phyloP scores from a whole-genome alignment of 2,888 invertebrate species.

The Timema cristinae region DNA sequence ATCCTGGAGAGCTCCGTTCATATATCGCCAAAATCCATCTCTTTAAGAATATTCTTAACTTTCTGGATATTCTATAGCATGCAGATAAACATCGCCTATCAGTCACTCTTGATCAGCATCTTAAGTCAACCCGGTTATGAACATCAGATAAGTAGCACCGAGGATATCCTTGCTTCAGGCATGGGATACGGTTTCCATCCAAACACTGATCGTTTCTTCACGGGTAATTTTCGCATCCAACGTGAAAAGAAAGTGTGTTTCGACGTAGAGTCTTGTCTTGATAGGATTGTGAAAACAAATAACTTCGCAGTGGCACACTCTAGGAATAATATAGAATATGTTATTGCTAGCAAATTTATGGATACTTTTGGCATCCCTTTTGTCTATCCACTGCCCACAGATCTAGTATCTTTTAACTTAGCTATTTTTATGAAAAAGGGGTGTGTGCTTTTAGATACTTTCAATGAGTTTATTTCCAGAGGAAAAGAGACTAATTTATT shows the following conservation, averaged over 20 bases:
- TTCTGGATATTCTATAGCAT: conserved; percentile 13
- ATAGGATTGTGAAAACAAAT: neutral
- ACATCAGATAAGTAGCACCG: conserved; percentile 9
- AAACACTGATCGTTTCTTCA: neutral
- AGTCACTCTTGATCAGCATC: conserved; percentile 16
- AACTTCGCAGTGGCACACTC: neutral
- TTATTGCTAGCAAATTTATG: neutral
- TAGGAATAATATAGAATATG: neutral
- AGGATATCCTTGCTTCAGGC: conserved; percentile 17
- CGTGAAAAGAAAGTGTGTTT: neutral
- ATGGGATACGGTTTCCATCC: conserved; percentile 18
- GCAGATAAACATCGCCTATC: conserved; percentile 20
- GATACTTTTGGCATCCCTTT: neutral
- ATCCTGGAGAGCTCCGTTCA: neutral
- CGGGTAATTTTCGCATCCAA: neutral
- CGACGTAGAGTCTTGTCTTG: neutral
- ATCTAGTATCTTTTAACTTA: neutral
- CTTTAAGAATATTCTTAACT: neutral
- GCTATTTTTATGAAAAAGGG: neutral
- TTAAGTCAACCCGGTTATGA: conserved; percentile 19
- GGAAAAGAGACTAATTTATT: too few relatives aligned
- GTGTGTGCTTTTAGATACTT: neutral
- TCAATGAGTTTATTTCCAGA: neutral
- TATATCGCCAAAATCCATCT: neutral
- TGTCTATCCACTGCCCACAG: neutral